Base-by-base conservation (phyloP, 2,113 vertebrate species). In the Grantiella picta region DNA sequence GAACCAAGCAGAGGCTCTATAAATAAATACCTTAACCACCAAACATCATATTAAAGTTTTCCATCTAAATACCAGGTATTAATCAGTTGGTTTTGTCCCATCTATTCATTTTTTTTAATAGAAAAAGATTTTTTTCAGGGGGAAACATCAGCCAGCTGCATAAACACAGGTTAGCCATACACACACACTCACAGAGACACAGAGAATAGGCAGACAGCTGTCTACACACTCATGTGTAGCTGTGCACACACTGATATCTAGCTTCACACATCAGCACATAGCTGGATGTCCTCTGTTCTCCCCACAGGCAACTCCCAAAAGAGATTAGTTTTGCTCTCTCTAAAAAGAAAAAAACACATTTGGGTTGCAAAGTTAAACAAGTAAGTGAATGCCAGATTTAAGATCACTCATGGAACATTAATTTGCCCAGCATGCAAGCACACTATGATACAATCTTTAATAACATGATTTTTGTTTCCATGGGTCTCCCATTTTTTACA, bases 391-490 rank as follows among this genome's bases (percentile, higher is more conserved):
- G 35, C 15, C 40, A 83, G 69, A 72, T 90, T 90, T 78, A 84
- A 86, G 56, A 73, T 52, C 65, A 71, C n/a, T 28, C 18, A 15
- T 23, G 33, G 52, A 86, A 77, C 38, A 88, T 66, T 81, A 77
- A 93, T 90, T 92, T 29, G n/a, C 24, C 59, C 38, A 38, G 59
- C 60, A 38, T 50, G 61, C n/a, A 86, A 84, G 66, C 60, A 75
- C 40, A 16, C 45, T 38, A 31, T 13, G 86, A 92, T 96, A 93
- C 33, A 33, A 90, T 94, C 92, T 94, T 94, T 94, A 93, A 94
- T 90, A 93, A 90, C 45, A 42, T 18, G 3, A 27, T 52, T 92
- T 80, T 79, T 88, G 77, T 94, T 95, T 91, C 75, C 49, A 61
- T 14, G 29, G 27, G 49, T 61, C 52, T 95, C 65, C 28, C 33